Evolutionary conservation across 2,888 invertebrate genomes (phyloP).

Genomic region (Congeria kusceri): DNA sequence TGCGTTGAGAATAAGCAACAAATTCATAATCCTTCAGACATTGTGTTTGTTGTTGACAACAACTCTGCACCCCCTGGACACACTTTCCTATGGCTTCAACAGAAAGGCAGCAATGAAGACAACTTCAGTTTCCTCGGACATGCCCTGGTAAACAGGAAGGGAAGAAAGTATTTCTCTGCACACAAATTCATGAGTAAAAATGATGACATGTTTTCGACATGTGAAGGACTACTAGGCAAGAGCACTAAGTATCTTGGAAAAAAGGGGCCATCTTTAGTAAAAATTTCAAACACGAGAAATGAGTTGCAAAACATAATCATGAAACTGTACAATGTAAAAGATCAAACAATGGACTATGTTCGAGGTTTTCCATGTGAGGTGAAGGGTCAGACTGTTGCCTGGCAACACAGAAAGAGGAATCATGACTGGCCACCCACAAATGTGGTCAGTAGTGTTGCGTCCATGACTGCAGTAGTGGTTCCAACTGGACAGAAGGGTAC

Average conservation of each 20-base stretch:
- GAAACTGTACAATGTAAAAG: neutral
- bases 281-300: neutral
- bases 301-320: neutral
- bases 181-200: conserved; percentile 9
- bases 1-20: neutral
- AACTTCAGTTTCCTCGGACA: neutral
- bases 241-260: conserved; percentile 5
- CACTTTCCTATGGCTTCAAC: neutral
- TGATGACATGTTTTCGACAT: neutral
- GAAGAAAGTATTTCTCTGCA: neutral
- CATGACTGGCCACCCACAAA: conserved; percentile 11
- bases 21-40: neutral
- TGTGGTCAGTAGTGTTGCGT: neutral
- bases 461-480: conserved; percentile 1
- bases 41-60: neutral
- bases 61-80: neutral
- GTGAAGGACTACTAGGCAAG: neutral
- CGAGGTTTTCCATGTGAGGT: neutral
- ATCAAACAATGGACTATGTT: conserved; percentile 3
- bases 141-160: neutral
- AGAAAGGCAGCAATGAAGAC: neutral
- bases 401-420: conserved; percentile 3
- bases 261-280: conserved; percentile 14
- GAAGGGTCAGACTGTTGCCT: neutral
- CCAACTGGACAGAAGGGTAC: conserved; percentile 21